Conservation (phyloP, 2,888 invertebrate genomes). For the Cremastinae sp. region DNA sequence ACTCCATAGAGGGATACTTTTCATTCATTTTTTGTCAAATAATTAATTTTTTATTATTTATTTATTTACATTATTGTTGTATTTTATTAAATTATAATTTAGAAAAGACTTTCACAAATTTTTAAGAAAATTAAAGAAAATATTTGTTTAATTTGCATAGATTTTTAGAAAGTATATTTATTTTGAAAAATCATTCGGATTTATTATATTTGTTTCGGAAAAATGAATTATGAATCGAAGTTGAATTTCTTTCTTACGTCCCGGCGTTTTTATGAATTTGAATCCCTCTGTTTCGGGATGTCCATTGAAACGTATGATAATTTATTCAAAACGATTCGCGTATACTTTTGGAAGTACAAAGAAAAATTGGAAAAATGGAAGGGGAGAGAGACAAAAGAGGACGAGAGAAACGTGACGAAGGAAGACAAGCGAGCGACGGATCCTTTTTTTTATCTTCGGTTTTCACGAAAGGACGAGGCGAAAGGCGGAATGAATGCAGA, state of each 20-base stretch:
- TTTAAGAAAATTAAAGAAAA: too few relatives aligned
- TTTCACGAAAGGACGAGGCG: constrained; percentile 7
- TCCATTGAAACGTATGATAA: too few relatives aligned
- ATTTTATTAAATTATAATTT: too few relatives aligned
- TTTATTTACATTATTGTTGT: too few relatives aligned
- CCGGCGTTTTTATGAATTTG: background rate
- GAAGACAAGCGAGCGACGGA: background rate
- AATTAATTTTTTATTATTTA: too few relatives aligned
- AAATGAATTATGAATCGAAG: too few relatives aligned
- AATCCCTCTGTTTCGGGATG: too few relatives aligned
- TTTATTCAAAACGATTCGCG: constrained; percentile 3
- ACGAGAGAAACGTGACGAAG: background rate
- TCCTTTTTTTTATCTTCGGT: background rate
- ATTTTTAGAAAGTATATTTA: too few relatives aligned
- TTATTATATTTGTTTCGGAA: constrained; percentile 1
- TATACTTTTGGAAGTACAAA: constrained; percentile 24
- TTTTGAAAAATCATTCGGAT: too few relatives aligned
- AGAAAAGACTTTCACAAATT: too few relatives aligned
- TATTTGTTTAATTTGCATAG: too few relatives aligned
- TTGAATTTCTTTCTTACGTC: background rate
- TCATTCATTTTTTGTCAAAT: too few relatives aligned
- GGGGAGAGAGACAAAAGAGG: background rate
- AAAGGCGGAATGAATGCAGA: constrained; percentile 15
- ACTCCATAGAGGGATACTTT: constrained; percentile 30
- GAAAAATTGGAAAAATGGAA: constrained; percentile 7